These are phyloP conservation scores for Neodiprion virginianus DNA, from an alignment of 1,140 invertebrate species.

Conservation along the genomic window DNA sequence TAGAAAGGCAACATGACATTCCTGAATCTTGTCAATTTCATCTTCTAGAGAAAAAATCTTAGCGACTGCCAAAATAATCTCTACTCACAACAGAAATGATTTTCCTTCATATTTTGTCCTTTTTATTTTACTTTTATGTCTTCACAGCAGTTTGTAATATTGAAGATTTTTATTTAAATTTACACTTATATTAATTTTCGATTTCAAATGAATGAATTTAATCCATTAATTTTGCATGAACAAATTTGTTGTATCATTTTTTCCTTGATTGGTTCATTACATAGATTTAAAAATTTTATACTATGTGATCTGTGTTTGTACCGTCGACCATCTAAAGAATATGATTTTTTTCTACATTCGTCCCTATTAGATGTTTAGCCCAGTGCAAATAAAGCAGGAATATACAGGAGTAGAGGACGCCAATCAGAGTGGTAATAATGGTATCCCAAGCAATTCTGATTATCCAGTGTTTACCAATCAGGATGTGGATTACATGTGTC, in stretches of 20 bases:
- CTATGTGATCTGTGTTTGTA: background rate
- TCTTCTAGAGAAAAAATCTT: no score
- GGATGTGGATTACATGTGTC: slow-evolving; percentile 55
- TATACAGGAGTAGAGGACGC: slow-evolving; percentile 50
- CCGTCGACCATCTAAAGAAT: background rate
- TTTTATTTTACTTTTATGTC: no score
- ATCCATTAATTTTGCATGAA: no score
- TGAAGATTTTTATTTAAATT: no score
- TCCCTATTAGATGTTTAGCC: slow-evolving; percentile 55
- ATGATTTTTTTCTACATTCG: slow-evolving; percentile 12
- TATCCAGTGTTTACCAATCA: slow-evolving; percentile 55
- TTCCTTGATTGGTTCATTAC: background rate
- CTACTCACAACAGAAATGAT: no score
- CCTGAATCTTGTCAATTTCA: no score
- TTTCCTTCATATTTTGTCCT: no score
- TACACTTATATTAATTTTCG: no score
- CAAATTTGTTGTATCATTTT: background rate
- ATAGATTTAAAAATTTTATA: background rate
- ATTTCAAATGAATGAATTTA: no score
- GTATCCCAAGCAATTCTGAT: slow-evolving; percentile 42
- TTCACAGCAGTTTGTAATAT: no score
- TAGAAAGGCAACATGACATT: background rate
- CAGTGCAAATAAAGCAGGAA: slow-evolving; percentile 58
- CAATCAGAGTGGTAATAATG: slow-evolving; percentile 40
- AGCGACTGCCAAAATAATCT: no score